Evolutionary conservation across 2,888 invertebrate species (phyloP), one percentile per base, ranked within the genome.

Genomic region (Athalia circularis): DNA sequence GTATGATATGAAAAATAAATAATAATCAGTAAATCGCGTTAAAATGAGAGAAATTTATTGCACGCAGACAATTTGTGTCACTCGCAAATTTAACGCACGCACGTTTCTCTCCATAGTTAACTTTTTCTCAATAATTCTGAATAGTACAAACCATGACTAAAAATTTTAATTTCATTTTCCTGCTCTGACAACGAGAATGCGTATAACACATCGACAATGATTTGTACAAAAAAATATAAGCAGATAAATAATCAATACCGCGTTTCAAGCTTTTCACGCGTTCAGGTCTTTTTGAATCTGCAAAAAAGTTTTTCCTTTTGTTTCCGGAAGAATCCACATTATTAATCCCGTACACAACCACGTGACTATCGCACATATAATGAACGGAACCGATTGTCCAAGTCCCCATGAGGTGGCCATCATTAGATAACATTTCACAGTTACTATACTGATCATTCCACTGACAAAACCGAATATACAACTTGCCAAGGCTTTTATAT

Each of bases 301-400:
- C 5, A 81, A 57, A 29, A 87, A 84, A 0, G 82, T 85, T 78
- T 85, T 87, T n/a, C 87, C 86, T 77, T 84, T 87, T 4, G 86
- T 87, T 75, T 87, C 87, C 4, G 86, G 85, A 3, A 83, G 79
- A 7, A 87, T 78, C 8, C 62, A 68, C 2, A 83, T 57, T 4
- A 86, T 76, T 4, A 80, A 0, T 0, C 11, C 52, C 0, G 84
- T 85, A 15, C 80, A 76, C 8, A 75, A 0, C 77, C 82, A 83
- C 2, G 83, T 77, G 11, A 83, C 43, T 0, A 82, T 50, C n/a
- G 77, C 80, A 65, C 84, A 86, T 0, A 48, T 74, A 1, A 86
- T 48, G n/a, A 86, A 87, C 0, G 85, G 84, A 4, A 82, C 29
- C 6, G 86, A 82, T 61, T 86, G 85, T 0, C 86, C 86, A 9